Evolutionary conservation across 2,888 invertebrate genomes (phyloP).

Genomic region (Tubulanus polymorphus): DNA sequence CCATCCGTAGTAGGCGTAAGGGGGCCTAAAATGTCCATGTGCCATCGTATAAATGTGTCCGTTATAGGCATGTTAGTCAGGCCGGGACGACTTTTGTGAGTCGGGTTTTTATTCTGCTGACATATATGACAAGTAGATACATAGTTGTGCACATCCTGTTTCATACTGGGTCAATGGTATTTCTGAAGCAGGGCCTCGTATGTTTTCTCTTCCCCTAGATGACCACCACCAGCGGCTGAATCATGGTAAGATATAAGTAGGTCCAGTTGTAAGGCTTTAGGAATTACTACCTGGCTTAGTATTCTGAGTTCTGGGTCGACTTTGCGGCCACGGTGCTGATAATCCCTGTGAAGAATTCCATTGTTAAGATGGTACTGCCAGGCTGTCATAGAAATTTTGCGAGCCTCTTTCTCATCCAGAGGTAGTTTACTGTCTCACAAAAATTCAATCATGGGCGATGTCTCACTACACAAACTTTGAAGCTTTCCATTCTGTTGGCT

Average conservation of each 20-base stretch:
- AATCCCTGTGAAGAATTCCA: conserved; percentile 15
- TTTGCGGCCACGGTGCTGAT: background rate
- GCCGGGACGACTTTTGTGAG: background rate
- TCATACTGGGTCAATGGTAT: background rate
- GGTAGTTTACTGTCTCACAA: conserved; percentile 9
- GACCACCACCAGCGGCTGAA: conserved; percentile 7
- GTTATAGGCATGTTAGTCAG: background rate
- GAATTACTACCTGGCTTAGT: conserved; percentile 12
- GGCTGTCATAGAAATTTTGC: conserved; percentile 6
- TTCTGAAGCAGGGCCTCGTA: background rate
- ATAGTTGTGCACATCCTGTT: background rate
- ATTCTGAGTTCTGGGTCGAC: background rate
- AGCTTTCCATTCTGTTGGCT: conserved; percentile 5
- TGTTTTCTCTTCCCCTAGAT: background rate
- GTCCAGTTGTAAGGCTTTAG: conserved; percentile 7
- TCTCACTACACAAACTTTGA: conserved; percentile 17
- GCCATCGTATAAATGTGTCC: background rate
- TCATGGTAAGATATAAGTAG: conserved; percentile 15
- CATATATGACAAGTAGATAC: background rate
- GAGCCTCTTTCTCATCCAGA: conserved; percentile 6
- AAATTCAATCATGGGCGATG: conserved; percentile 9
- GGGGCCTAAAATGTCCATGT: background rate
- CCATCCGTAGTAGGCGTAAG: background rate
- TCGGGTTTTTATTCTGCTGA: background rate
- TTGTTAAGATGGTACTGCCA: conserved; percentile 12